phyloP scores from a whole-genome alignment of 1,140 invertebrate species.

The Zaprionus ghesquierei region DNA sequence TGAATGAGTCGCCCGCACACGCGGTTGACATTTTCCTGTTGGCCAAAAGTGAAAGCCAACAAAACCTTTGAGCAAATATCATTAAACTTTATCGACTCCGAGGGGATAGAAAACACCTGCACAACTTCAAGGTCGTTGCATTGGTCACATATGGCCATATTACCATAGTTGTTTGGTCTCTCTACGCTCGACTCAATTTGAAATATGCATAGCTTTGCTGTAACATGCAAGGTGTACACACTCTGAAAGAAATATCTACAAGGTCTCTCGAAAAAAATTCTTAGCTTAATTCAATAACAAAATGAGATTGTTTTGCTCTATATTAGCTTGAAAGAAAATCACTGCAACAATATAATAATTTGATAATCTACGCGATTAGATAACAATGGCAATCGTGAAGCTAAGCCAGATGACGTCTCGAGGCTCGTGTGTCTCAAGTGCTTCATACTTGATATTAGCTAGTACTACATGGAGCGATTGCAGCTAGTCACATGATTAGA shows the following conservation, averaged over 20 bases:
- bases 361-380: conserved; percentile 31
- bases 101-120: conserved; percentile 52
- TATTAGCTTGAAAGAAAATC: conserved; percentile 16
- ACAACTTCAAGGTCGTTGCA: conserved; percentile 61
- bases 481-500: conserved; percentile 31
- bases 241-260: no score
- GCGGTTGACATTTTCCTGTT: conserved; percentile 46
- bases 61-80: conserved; percentile 39
- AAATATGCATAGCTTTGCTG: neutral
- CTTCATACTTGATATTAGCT: neutral
- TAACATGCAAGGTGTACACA: no score
- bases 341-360: conserved; percentile 16
- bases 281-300: neutral
- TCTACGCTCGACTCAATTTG: no score
- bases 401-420: neutral
- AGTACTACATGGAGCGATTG: conserved; percentile 7
- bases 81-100: conserved; percentile 42
- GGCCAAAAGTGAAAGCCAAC: conserved; percentile 68
- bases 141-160: conserved; percentile 11
- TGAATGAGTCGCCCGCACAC: conserved; percentile 45
- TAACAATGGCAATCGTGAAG: conserved; percentile 3
- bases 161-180: neutral
- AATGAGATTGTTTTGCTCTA: neutral
- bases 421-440: neutral
- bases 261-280: no score